Evolutionary conservation across 2,797 vertebrate genomes (phyloP).

Genomic region (Euphonia xanthogaster): DNA sequence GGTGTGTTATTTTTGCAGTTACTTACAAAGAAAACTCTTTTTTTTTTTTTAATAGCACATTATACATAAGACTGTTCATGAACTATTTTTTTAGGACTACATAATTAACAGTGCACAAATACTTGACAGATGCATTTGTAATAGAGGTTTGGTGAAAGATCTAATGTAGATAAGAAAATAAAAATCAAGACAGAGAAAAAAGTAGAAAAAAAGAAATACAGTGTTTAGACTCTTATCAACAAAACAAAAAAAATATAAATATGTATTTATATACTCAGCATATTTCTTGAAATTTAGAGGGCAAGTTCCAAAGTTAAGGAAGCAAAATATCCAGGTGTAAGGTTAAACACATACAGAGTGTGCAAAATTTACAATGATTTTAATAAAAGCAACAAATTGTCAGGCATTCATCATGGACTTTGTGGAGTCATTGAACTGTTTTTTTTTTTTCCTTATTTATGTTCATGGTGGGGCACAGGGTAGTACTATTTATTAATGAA

Average conservation of each 20-base stretch:
- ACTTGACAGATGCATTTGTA: not conserved
- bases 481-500: not conserved
- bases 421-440: not conserved
- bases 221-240: not conserved
- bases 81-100: not conserved
- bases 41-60: not conserved
- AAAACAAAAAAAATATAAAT: not conserved
- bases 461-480: not conserved
- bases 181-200: not conserved
- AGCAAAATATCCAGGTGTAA: not conserved
- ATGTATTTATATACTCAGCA: not conserved
- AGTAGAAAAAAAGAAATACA: not conserved
- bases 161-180: not conserved
- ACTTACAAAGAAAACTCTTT: not conserved
- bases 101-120: not conserved
- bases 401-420: not conserved
- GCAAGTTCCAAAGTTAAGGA: not conserved
- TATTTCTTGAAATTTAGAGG: not conserved
- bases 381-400: not conserved
- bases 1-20: slow-evolving; percentile 18
- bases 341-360: not conserved
- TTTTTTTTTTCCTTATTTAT: not conserved
- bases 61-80: not conserved
- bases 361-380: not conserved
- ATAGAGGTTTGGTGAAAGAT: not conserved